Evolutionary conservation across 2,888 invertebrate genomes (phyloP), one percentile per base, ranked within the genome.

Genomic region (Hipparchia sbordonii): DNA sequence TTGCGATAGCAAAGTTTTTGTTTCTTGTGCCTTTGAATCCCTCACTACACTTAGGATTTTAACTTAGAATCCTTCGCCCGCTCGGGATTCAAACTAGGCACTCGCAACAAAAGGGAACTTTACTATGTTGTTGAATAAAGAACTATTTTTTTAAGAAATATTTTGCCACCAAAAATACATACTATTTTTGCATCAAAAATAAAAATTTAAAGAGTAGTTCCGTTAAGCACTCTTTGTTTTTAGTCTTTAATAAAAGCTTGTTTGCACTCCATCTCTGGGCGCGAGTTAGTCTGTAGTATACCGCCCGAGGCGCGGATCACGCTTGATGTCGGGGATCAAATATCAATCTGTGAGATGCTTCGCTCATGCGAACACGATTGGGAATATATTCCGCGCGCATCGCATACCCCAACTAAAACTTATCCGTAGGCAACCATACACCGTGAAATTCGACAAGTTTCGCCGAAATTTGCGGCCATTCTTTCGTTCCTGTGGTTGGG

Each of bases 281-380:
- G 62, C 56, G 62, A 52, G 72, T 68, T 72, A 51, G 84, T 68
- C 85, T 83, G 69, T 61, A 84, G 69, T 61, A 84, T 84, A 83
- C 82, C 82, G 81, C 79, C 82, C 71, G 74, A 70, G 78, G 75
- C 77, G 77, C 75, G 75, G 72, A 72, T 74, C 75, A 71, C 78
- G 78, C 82, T 82, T 77, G 84, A 85, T 82, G 82, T 81, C 79
- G 82, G 82, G 90, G 91, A 92, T 92, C 92, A 91, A 91, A 92
- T 92, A 91, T 91, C 92, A 92, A 92, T 92, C 91, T 89, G 82
- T 82, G 84, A 73, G 81, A 80, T 82, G 81, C 82, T 85, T 82
- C 84, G 82, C 79, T 85, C 85, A 82, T 85, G 85, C 85, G 79
- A 77, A 80, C 79, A 79, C 78, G 80, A 81, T 82, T 78, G 80